A percentile compares a stretch with the other conserved stretches of the same genome.
Conservation (phyloP, 1,140 invertebrate species). For the Gyrodactylus salaris region DNA sequence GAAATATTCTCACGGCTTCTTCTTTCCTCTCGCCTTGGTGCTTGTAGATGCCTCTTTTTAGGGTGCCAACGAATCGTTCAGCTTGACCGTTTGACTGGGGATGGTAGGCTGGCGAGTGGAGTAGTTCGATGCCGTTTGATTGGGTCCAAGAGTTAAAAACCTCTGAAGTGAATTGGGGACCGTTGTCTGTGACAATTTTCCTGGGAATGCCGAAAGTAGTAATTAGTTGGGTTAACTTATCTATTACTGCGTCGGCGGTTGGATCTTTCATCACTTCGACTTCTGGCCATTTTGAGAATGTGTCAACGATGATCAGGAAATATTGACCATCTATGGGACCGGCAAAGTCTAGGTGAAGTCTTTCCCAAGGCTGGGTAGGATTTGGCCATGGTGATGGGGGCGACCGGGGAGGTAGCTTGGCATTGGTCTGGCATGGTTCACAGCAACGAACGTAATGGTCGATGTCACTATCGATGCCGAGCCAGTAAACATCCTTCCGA, state of each 20-base stretch:
- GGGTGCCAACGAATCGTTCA: neutral
- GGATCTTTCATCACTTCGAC: conserved; percentile 10
- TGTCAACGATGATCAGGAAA: conserved; percentile 19
- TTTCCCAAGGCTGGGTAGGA: conserved; percentile 17
- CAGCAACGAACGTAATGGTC: conserved; percentile 10
- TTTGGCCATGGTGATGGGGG: conserved; percentile 13
- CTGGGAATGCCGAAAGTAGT: neutral
- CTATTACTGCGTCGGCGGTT: neutral
- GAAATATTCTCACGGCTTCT: neutral
- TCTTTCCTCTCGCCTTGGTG: neutral
- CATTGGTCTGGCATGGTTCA: conserved; percentile 8
- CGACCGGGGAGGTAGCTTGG: neutral
- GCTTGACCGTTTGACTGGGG: neutral
- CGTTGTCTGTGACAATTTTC: neutral
- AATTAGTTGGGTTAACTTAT: neutral
- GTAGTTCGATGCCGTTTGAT: neutral
- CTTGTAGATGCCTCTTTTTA: neutral
- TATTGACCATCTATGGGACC: conserved; percentile 16
- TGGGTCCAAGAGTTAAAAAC: neutral
- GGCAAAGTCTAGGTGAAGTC: conserved; percentile 23
- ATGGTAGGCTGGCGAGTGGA: neutral
- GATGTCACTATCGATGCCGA: conserved; percentile 18
- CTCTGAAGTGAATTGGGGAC: neutral
- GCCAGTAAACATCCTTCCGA: conserved; percentile 20
- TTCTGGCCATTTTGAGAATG: conserved; percentile 19